Conservation (phyloP, 1,140 invertebrate genomes). For the Meloidogyne floridensis region DNA sequence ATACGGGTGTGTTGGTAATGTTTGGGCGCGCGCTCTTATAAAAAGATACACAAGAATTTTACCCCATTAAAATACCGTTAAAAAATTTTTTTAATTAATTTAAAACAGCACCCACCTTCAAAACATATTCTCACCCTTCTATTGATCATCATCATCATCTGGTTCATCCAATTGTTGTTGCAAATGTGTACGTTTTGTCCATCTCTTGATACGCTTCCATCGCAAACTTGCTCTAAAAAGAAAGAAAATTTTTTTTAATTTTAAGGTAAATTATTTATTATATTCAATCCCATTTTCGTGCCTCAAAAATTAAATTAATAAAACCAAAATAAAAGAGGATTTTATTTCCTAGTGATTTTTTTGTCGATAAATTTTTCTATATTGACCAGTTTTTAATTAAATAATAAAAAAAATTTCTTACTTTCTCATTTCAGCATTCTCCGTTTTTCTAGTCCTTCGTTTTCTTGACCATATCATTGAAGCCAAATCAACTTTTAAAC, state of each 20-base stretch:
- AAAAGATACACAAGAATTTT: too few species aligned
- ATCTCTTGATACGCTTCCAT: slow-evolving; percentile 41
- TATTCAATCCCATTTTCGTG: too few species aligned
- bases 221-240: slow-evolving; percentile 34
- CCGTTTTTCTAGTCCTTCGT: slow-evolving; percentile 26
- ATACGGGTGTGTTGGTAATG: too few species aligned
- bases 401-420: not conserved
- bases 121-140: not conserved
- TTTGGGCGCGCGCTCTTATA: too few species aligned
- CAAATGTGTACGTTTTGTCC: slow-evolving; percentile 25
- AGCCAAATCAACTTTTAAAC: slow-evolving; percentile 31
- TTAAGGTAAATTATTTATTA: too few species aligned
- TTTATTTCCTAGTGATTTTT: too few species aligned
- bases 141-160: not conserved
- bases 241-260: not conserved
- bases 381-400: not conserved
- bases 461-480: slow-evolving; percentile 29
- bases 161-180: slow-evolving; percentile 19
- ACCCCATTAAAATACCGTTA: too few species aligned
- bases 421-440: slow-evolving; percentile 37
- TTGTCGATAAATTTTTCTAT: too few species aligned
- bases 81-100: too few species aligned
- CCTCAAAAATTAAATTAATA: too few species aligned
- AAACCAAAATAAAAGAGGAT: too few species aligned
- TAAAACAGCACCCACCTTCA: not conserved